Evolutionary conservation across 2,888 invertebrate species (phyloP), one percentile per base, ranked within the genome.

Genomic region (Callimorpha dominula): DNA sequence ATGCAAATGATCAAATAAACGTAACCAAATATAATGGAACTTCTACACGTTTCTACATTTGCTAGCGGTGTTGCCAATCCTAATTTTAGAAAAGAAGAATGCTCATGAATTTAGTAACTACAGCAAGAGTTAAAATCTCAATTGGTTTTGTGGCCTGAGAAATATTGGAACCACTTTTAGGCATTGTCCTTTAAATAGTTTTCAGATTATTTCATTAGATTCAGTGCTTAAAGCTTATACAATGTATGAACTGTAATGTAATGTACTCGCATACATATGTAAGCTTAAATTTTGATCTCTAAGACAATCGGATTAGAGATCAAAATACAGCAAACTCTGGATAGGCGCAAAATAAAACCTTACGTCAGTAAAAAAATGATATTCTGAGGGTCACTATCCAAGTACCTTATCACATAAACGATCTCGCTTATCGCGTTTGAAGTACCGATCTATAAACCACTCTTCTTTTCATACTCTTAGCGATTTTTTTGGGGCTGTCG

Each of bases 1-100:
- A 40, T 14, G 62, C 62, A 31, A 69, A 69, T 49, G 49, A 62
- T 62, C 49, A n/a, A 69, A 69, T 69, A 69, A 49, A 62, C 40
- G 62, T 62, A 40, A 62, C 46, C 49, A 49, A 69, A 69, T 62
- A 31, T 12, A 62, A 68, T n/a, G 52, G 42, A 54, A 20, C 14
- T 1, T 15, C 50, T 11, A 54, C 31, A n/a, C 6, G 15, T n/a
- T 4, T n/a, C 14, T 43, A 52, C 42, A 67, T 1, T 17, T 31
- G 31, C 14, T 31, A 6, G 14, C 60, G 31, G 31, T 31, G 60
- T 31, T 60, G 60, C 31, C 14, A 31, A 14, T 1, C 14, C 31
- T 14, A 6, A 31, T 6, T 60, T 14, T 31, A 14, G 14, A 46
- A 46, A 6, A 46, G 6, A 31, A 31, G 31, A 2, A 31, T 31